These are phyloP conservation scores for Halcyon malimbica DNA, from an alignment of 2,113 vertebrate genomes.

Conservation along the genomic window DNA sequence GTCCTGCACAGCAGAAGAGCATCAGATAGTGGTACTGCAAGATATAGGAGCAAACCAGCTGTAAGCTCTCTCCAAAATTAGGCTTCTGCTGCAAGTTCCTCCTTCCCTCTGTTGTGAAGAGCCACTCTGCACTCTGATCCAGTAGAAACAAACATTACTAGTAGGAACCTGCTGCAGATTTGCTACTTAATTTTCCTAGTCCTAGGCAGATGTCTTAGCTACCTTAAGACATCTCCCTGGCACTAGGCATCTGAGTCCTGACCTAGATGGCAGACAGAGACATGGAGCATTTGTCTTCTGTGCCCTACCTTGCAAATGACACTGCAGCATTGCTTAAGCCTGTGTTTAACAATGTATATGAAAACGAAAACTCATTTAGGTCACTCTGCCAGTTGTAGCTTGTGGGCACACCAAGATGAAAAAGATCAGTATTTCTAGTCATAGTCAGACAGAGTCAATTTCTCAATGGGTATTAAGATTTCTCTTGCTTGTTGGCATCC, in stretches of 20 bases:
- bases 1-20: background rate
- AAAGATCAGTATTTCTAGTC: background rate
- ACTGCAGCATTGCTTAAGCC: background rate
- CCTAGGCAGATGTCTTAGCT: background rate
- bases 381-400: background rate
- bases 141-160: background rate
- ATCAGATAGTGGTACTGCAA: background rate
- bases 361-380: background rate
- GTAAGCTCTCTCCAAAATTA: background rate
- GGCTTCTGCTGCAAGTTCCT: background rate
- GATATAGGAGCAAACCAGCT: background rate
- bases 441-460: background rate
- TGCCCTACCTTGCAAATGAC: background rate
- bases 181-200: background rate
- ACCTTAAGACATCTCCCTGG: background rate
- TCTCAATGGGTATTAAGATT: background rate
- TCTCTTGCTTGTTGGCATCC: background rate
- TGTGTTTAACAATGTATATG: background rate
- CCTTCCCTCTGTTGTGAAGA: background rate
- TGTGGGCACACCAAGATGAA: background rate
- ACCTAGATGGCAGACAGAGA: conserved; percentile 55
- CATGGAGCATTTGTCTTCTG: background rate
- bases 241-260: background rate
- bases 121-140: background rate
- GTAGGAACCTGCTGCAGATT: background rate